These are phyloP conservation scores for Leptinotarsa texana DNA, from an alignment of 1,140 invertebrate species.

Conservation along the genomic window DNA sequence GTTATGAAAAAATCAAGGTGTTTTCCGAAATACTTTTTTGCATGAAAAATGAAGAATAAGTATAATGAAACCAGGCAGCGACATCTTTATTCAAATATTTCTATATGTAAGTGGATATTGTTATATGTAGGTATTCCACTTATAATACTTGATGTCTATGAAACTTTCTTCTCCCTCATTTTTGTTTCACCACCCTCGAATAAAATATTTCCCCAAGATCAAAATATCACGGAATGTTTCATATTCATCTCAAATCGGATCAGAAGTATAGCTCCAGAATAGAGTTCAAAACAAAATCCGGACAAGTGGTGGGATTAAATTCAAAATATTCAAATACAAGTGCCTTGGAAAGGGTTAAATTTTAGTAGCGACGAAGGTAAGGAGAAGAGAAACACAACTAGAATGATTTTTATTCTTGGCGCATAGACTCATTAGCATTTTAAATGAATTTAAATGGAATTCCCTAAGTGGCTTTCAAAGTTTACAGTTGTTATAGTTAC, in stretches of 20 bases:
- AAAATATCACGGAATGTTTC: neutral
- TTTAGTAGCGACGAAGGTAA: neutral
- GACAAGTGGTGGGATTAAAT: conserved; percentile 9
- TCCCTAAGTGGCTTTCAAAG: conserved; percentile 43
- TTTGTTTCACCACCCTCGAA: too few relatives aligned
- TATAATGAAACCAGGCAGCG: too few relatives aligned
- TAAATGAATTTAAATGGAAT: conserved; percentile 53
- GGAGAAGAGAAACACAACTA: conserved; percentile 38
- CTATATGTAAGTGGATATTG: too few relatives aligned
- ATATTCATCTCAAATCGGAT: neutral
- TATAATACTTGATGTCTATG: too few relatives aligned
- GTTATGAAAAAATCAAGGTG: too few relatives aligned
- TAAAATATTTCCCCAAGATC: too few relatives aligned
- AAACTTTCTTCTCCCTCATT: too few relatives aligned
- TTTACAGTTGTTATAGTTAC: conserved; percentile 41
- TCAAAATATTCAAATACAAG: conserved; percentile 20
- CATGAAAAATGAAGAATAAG: too few relatives aligned
- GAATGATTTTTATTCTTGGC: conserved; percentile 51
- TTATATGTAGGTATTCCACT: too few relatives aligned
- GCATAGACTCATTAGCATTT: conserved; percentile 50
- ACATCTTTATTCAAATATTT: too few relatives aligned
- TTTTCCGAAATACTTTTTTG: too few relatives aligned
- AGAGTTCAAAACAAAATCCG: neutral
- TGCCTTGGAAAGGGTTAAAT: conserved; percentile 18
- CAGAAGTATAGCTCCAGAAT: neutral